These are phyloP conservation scores for Drosophila ercepeae DNA, from an alignment of 1,140 invertebrate genomes.

Conservation along the genomic window DNA sequence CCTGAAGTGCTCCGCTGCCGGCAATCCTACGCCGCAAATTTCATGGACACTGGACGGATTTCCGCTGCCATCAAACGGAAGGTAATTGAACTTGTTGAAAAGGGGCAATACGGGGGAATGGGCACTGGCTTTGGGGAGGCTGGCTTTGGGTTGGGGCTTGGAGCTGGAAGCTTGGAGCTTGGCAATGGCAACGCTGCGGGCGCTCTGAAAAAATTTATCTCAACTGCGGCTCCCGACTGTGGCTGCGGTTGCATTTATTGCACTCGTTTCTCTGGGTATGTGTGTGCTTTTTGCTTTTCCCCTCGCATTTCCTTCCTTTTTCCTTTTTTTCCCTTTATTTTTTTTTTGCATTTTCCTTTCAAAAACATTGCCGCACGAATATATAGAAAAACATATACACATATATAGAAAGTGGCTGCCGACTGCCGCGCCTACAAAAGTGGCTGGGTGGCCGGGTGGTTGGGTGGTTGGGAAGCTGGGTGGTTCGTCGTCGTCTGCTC, in stretches of 20 bases:
- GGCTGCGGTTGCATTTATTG: conserved; percentile 72
- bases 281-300: conserved; percentile 37
- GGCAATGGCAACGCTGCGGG: conserved; percentile 71
- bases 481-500: conserved; percentile 52
- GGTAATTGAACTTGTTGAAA: conserved; percentile 86
- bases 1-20: conserved; percentile 93
- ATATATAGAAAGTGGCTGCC: conserved; percentile 71
- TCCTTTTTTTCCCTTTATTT: conserved; percentile 5
- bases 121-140: background rate
- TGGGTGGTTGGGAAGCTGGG: conserved; percentile 6
- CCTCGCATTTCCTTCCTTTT: conserved; percentile 22
- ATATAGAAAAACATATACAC: conserved; percentile 51
- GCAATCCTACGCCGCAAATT: conserved; percentile 93
- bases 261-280: conserved; percentile 48
- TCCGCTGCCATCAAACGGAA: conserved; percentile 88
- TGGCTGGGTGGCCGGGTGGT: conserved; percentile 11
- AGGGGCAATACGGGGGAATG: conserved; percentile 14
- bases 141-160: background rate
- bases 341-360: conserved; percentile 69
- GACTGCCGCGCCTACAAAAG: conserved; percentile 57
- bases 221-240: conserved; percentile 52
- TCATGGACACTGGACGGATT: conserved; percentile 93
- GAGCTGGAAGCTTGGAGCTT: conserved; percentile 14
- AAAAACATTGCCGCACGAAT: conserved; percentile 65
- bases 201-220: conserved; percentile 44